phyloP scores from a whole-genome alignment of 2,113 vertebrate genomes.

The Eretmochelys imbricata region DNA sequence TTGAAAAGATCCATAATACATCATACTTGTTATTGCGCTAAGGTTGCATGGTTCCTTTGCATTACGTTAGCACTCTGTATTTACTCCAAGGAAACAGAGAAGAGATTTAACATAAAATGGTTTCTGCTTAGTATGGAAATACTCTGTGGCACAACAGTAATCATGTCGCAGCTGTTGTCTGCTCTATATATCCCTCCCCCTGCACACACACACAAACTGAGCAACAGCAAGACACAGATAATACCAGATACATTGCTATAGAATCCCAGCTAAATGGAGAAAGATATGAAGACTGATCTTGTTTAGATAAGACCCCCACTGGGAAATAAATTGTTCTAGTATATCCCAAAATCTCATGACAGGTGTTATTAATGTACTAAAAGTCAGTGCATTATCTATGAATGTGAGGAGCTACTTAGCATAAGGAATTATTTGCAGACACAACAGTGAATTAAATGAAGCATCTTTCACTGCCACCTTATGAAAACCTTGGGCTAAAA shows the following conservation, averaged over 20 bases:
- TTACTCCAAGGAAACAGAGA: slow-evolving; percentile 4
- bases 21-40: background rate
- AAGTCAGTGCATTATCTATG: slow-evolving; percentile 3
- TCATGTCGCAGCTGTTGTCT: background rate
- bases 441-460: background rate
- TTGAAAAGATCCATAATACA: background rate
- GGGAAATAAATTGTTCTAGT: slow-evolving; percentile 60
- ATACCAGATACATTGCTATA: slow-evolving; percentile 3
- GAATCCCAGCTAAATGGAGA: slow-evolving; percentile 26
- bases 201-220: background rate
- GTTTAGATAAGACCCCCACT: slow-evolving; percentile 61
- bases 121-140: background rate
- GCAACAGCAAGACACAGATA: slow-evolving; percentile 18
- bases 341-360: slow-evolving; percentile 42
- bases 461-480: background rate
- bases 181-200: background rate
- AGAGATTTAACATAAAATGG: background rate
- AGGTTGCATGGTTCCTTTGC: background rate
- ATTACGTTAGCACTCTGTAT: background rate
- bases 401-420: slow-evolving; percentile 35
- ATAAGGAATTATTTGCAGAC: slow-evolving; percentile 35
- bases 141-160: background rate
- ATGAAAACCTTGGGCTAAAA: background rate
- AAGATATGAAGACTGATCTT: slow-evolving; percentile 65
- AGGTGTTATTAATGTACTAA: slow-evolving; percentile 50